phyloP scores from a whole-genome alignment of 2,113 vertebrate genomes.

The Micronisus gabar region DNA sequence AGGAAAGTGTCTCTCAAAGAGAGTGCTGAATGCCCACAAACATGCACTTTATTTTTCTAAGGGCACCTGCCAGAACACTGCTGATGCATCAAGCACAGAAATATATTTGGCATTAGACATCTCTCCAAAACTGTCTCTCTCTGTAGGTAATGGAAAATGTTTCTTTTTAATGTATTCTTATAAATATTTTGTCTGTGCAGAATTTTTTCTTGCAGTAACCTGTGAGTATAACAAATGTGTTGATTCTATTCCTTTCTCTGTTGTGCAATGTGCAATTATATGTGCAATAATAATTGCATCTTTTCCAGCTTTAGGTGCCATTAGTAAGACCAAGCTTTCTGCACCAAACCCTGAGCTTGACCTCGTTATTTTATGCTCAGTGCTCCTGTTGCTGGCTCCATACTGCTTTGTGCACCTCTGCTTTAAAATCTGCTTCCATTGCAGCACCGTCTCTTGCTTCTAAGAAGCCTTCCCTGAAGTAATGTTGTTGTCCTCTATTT shows the following conservation, averaged over 20 bases:
- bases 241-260: not conserved
- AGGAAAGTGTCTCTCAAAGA: not conserved
- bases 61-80: conserved; percentile 8
- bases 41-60: conserved; percentile 4
- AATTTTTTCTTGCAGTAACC: not conserved
- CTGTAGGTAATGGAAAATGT: not conserved
- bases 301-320: not conserved
- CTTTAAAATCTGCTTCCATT: not conserved
- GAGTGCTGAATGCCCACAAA: conserved; percentile 13
- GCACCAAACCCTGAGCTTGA: not conserved
- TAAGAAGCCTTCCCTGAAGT: not conserved
- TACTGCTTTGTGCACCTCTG: not conserved
- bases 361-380: not conserved
- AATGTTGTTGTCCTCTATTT: not conserved
- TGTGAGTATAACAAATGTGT: not conserved
- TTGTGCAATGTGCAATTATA: not conserved
- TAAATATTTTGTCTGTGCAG: not conserved
- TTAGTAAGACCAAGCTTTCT: not conserved
- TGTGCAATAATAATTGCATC: not conserved
- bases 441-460: not conserved
- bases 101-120: not conserved
- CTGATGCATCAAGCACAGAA: conserved; percentile 2
- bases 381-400: not conserved
- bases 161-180: not conserved
- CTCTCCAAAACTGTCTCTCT: not conserved